phyloP scores from a whole-genome alignment of 1,140 invertebrate genomes.

The Protaetia brevitarsis region DNA sequence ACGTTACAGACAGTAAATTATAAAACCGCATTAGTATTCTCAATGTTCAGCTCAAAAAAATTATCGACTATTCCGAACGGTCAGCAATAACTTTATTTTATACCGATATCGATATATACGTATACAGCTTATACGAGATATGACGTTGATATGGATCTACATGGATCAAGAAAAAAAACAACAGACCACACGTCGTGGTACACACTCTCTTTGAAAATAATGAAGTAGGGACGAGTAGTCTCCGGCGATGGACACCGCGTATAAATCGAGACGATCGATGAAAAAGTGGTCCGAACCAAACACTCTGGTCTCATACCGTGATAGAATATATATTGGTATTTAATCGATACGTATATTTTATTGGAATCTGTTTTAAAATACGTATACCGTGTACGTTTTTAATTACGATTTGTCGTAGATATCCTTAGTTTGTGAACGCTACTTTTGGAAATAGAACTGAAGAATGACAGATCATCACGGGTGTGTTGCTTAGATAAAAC shows the following conservation, averaged over 20 bases:
- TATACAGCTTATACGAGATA: constrained; percentile 10
- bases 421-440: neutral
- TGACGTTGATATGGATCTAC: constrained; percentile 17
- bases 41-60: neutral
- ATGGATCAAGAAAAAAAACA: constrained; percentile 15
- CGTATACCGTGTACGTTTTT: neutral
- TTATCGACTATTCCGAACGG: constrained; percentile 11
- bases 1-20: constrained; percentile 4
- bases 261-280: neutral
- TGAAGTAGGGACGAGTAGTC: constrained; percentile 7
- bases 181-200: constrained; percentile 19
- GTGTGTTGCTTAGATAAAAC: neutral
- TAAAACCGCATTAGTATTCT: constrained; percentile 10
- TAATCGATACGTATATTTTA: constrained; percentile 12
- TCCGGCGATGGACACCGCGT: neutral
- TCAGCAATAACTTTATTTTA: constrained; percentile 21
- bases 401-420: constrained; percentile 18
- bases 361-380: neutral
- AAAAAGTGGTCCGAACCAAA: constrained; percentile 20
- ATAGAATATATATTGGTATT: constrained; percentile 18
- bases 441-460: neutral
- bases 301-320: constrained; percentile 3
- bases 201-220: constrained; percentile 15
- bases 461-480: neutral
- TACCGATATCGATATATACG: constrained; percentile 16